phyloP scores from a whole-genome alignment of 2,113 vertebrate genomes.

The Rhadina sibilatrix region DNA sequence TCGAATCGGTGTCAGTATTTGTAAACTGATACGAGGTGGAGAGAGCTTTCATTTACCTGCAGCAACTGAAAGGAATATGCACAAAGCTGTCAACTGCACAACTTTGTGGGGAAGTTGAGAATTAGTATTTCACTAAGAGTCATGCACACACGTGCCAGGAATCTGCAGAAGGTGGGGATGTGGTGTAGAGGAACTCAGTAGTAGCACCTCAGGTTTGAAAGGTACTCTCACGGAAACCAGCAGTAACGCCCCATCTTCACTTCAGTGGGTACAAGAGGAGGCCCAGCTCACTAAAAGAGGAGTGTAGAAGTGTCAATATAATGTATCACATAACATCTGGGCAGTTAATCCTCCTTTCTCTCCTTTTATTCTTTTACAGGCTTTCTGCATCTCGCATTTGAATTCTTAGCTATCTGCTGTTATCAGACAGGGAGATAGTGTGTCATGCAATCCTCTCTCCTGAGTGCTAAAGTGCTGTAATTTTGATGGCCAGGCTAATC shows the following conservation, averaged over 20 bases:
- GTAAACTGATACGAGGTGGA: background rate
- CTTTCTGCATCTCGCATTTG: background rate
- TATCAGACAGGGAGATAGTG: background rate
- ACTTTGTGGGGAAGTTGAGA: background rate
- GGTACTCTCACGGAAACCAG: background rate
- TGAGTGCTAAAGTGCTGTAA: conserved; percentile 55
- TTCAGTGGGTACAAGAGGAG: background rate
- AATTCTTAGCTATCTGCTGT: conserved; percentile 39
- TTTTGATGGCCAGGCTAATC: conserved; percentile 51
- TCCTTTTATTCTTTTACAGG: conserved; percentile 40
- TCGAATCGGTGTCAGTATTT: background rate
- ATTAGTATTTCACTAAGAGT: background rate
- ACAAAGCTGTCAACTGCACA: background rate
- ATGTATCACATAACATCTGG: background rate
- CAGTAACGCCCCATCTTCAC: background rate
- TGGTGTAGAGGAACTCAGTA: background rate
- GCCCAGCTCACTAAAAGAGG: background rate
- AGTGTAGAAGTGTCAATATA: background rate
- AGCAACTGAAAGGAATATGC: fast-evolving
- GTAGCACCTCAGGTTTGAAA: background rate
- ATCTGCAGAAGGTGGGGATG: background rate
- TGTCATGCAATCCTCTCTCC: conserved; percentile 39
- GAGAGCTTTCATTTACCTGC: background rate
- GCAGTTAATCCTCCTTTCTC: conserved; percentile 14
- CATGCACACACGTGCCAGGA: fast-evolving